Evolutionary conservation across 2,113 vertebrate species (phyloP).

Genomic region (Ploceus nigricollis): DNA sequence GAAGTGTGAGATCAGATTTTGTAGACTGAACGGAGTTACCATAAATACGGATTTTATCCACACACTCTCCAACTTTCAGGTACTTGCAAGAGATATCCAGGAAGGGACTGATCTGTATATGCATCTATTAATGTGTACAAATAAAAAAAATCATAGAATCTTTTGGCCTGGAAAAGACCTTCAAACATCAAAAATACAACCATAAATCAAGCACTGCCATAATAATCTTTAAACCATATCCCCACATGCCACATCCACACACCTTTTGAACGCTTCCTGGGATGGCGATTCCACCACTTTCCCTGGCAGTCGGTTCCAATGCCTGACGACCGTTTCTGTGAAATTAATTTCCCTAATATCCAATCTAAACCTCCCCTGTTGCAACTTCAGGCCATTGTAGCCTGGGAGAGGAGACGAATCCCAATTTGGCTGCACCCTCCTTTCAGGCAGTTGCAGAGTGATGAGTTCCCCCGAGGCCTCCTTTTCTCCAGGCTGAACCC

Average conservation of each 20-base stretch:
- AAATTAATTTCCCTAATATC: neutral
- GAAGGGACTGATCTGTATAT: neutral
- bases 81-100: neutral
- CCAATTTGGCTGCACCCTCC: neutral
- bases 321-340: neutral
- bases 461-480: neutral
- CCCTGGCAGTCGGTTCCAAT: neutral
- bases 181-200: neutral
- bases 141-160: neutral
- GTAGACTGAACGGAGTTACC: neutral
- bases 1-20: neutral
- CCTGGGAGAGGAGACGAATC: rapidly evolving
- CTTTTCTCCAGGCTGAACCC: neutral
- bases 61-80: neutral
- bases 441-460: rapidly evolving
- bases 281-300: neutral
- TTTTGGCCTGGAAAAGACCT: neutral
- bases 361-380: neutral
- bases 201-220: neutral
- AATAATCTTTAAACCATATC: neutral
- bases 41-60: neutral
- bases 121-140: neutral
- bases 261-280: neutral
- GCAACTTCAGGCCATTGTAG: neutral
- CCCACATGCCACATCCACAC: neutral